Evolutionary conservation across 2,888 invertebrate genomes (phyloP).

Genomic region (Drosophila siamana): DNA sequence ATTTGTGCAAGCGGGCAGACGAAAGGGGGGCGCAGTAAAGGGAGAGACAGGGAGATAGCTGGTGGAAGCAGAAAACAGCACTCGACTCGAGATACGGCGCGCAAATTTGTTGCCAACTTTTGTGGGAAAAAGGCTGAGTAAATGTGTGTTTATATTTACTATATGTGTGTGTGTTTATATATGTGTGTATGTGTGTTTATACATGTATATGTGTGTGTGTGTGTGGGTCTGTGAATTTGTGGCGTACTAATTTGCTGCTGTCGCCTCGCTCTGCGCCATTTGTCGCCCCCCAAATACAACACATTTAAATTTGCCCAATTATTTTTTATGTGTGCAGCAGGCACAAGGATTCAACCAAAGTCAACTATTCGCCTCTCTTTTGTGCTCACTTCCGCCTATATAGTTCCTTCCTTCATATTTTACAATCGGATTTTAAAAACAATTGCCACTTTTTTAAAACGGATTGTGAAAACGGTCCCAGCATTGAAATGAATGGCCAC

Average conservation of each 20-base stretch:
- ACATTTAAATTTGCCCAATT: conserved; percentile 33
- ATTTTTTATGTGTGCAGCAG: conserved; percentile 22
- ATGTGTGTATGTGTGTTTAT: conserved; percentile 1
- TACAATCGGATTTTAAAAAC: neutral
- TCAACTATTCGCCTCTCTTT: neutral
- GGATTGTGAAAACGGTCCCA: neutral
- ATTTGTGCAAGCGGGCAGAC: conserved; percentile 16
- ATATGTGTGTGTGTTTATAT: neutral
- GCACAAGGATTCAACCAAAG: conserved; percentile 16
- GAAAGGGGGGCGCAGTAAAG: neutral
- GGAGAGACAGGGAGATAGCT: conserved; percentile 7
- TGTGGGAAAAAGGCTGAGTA: conserved; percentile 42
- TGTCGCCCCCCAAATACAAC: conserved; percentile 50
- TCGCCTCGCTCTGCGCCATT: conserved; percentile 44
- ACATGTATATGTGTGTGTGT: neutral
- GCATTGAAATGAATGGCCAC: neutral
- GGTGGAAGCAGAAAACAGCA: conserved; percentile 40
- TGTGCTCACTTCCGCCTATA: neutral
- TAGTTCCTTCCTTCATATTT: neutral
- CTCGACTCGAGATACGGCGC: conserved; percentile 70
- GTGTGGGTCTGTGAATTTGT: conserved; percentile 24
- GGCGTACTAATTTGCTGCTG: conserved; percentile 60
- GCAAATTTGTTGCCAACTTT: conserved; percentile 80
- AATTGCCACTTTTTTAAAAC: neutral
- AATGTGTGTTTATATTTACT: conserved; percentile 7